Conservation (phyloP, 2,888 invertebrate species). For the Seira musarum region DNA sequence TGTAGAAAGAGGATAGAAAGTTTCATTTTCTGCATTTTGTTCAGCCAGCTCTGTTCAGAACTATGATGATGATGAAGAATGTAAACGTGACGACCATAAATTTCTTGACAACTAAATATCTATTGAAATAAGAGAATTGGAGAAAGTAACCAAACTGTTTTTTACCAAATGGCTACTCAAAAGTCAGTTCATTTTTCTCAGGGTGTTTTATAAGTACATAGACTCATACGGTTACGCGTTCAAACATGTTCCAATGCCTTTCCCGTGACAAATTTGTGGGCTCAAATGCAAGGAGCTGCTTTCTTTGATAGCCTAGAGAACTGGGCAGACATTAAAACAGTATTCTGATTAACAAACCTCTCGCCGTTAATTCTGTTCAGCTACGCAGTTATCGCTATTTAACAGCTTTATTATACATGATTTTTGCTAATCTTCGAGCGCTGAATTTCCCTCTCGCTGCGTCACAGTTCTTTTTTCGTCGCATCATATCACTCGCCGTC, state of each 20-base stretch:
- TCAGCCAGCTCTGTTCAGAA: neutral
- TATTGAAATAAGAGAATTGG: neutral
- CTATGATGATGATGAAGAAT: neutral
- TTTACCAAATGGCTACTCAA: too few species aligned
- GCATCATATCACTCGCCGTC: neutral
- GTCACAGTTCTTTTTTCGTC: neutral
- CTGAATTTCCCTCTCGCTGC: too few species aligned
- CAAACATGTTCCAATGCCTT: neutral
- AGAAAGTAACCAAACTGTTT: neutral
- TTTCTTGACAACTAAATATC: neutral
- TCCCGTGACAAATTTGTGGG: neutral
- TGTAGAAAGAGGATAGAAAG: neutral
- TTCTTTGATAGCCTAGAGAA: too few species aligned
- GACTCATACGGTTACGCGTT: neutral
- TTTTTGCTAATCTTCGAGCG: neutral
- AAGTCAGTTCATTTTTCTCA: neutral
- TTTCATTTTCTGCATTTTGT: neutral
- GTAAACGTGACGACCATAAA: constrained; percentile 8
- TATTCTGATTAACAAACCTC: neutral
- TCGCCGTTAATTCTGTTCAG: neutral
- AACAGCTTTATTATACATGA: neutral
- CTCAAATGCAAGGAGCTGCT: too few species aligned
- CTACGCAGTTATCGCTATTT: neutral
- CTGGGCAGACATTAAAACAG: too few species aligned
- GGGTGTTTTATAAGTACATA: neutral